phyloP scores from a whole-genome alignment of 1,140 invertebrate species.

The Cotesia glomerata region DNA sequence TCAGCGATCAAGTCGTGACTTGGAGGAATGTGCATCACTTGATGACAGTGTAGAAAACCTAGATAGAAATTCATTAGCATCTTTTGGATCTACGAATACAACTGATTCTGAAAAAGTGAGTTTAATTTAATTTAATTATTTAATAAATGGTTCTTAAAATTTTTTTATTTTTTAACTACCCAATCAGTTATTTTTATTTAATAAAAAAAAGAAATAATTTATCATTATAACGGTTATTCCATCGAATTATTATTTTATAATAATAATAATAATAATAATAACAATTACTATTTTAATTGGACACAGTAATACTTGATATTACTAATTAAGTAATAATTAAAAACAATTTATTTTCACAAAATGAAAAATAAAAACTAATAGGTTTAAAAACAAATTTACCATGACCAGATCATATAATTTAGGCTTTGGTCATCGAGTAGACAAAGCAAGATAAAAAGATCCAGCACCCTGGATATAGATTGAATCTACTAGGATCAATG shows the following conservation, averaged over 20 bases:
- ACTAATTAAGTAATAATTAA: too few species aligned
- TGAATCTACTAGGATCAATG: constrained; percentile 26
- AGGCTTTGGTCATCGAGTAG: background rate
- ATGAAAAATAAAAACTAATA: background rate
- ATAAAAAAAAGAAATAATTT: too few species aligned
- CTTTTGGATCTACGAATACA: constrained; percentile 93
- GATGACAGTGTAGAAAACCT: constrained; percentile 83
- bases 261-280: too few species aligned
- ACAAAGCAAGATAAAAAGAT: constrained; percentile 1
- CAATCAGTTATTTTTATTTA: too few species aligned
- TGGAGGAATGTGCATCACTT: constrained; percentile 83
- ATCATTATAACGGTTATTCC: too few species aligned
- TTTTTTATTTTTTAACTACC: background rate
- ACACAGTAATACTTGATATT: too few species aligned
- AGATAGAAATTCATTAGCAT: constrained; percentile 87
- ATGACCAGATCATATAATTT: background rate
- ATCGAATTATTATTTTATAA: too few species aligned
- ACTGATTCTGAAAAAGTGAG: constrained; percentile 93
- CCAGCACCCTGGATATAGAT: constrained; percentile 11
- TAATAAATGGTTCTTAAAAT: constrained; percentile 9
- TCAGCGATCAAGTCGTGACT: constrained; percentile 83
- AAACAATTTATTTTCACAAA: background rate
- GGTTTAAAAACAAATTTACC: background rate
- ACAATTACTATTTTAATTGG: too few species aligned
- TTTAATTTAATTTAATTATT: constrained; percentile 26